phyloP scores from a whole-genome alignment of 2,113 vertebrate species.

The Muscicapa adusta region DNA sequence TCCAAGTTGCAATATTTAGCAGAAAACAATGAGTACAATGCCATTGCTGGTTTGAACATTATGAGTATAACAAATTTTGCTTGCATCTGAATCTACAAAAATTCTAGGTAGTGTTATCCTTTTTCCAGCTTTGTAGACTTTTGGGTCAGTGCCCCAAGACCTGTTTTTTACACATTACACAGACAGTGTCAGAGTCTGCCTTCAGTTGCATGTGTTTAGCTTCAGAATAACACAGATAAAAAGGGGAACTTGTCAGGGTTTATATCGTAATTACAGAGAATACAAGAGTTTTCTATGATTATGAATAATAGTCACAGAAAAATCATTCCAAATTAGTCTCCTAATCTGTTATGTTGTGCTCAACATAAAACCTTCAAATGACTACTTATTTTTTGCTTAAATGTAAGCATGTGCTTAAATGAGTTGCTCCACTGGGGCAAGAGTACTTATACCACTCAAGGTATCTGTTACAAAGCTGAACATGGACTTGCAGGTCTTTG shows the following conservation, averaged over 20 bases:
- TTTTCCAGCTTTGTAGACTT: neutral
- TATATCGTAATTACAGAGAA: neutral
- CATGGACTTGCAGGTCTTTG: neutral
- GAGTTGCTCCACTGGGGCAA: neutral
- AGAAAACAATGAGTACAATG: neutral
- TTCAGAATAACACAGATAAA: neutral
- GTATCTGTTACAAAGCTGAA: neutral
- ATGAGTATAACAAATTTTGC: neutral
- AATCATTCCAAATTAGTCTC: neutral
- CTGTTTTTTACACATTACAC: neutral
- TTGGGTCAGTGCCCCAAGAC: neutral
- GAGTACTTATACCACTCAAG: neutral
- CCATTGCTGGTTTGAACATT: neutral
- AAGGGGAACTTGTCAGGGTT: neutral
- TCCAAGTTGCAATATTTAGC: neutral
- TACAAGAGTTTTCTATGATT: neutral
- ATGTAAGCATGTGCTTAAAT: rapidly evolving
- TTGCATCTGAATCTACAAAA: neutral
- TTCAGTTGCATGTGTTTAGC: neutral
- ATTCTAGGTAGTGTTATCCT: neutral
- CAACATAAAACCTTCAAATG: neutral
- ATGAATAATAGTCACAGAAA: neutral
- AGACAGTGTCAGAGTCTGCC: neutral
- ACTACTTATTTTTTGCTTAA: neutral
- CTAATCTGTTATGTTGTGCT: neutral